Evolutionary conservation across 2,797 vertebrate genomes (phyloP).

Genomic region (Potorous gilbertii): DNA sequence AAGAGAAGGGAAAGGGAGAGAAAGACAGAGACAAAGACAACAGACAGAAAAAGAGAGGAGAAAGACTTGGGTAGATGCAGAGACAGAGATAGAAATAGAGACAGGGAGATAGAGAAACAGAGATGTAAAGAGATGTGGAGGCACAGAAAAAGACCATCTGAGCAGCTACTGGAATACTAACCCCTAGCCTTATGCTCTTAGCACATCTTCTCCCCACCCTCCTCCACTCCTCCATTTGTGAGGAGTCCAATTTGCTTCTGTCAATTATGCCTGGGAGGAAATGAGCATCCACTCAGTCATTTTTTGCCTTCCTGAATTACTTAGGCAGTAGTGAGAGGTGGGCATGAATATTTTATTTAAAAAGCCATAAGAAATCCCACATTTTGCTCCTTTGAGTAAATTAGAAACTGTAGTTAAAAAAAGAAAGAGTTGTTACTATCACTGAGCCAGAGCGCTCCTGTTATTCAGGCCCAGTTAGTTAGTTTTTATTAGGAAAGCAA

Average conservation of each 20-base stretch:
- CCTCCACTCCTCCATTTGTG: neutral
- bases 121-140: no score
- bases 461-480: slow-evolving; percentile 81
- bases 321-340: slow-evolving; percentile 53
- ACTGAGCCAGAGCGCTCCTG: slow-evolving; percentile 71
- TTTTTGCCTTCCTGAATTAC: slow-evolving; percentile 74
- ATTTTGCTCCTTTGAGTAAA: slow-evolving; percentile 83
- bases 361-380: slow-evolving; percentile 81
- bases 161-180: neutral
- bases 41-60: neutral
- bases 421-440: slow-evolving; percentile 75
- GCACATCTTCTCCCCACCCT: neutral
- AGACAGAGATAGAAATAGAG: neutral
- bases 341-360: slow-evolving; percentile 84
- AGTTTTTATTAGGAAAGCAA: slow-evolving; percentile 77
- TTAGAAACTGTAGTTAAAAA: slow-evolving; percentile 80
- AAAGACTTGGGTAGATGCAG: neutral
- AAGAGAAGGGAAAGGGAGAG: neutral
- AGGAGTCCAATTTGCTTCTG: slow-evolving; percentile 33
- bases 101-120: no score
- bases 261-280: slow-evolving; percentile 55
- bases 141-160: no score
- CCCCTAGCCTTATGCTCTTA: neutral
- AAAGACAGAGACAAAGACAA: neutral
- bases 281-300: slow-evolving; percentile 40